Conservation (phyloP, 2,797 vertebrate genomes). For the Pseudotriccus pelzelni region DNA sequence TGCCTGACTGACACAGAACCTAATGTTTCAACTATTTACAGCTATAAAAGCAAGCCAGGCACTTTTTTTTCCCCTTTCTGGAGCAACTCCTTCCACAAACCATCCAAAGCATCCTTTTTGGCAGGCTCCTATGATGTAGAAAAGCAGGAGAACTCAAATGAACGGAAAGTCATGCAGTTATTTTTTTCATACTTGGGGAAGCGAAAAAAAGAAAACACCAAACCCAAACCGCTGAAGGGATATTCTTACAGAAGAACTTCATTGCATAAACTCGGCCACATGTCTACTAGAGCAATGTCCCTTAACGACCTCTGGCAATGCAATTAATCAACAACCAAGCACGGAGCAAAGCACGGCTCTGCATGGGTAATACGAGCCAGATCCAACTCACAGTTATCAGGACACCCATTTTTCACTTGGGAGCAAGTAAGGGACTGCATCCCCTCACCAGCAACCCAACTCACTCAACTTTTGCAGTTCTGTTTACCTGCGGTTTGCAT, state of each 20-base stretch:
- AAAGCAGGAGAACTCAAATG: conserved; percentile 72
- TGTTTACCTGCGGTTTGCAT: conserved; percentile 70
- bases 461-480: neutral
- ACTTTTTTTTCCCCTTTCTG: conserved; percentile 42
- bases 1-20: conserved; percentile 55
- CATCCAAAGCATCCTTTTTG: conserved; percentile 75
- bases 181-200: conserved; percentile 64
- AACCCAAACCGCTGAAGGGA: conserved; percentile 56
- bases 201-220: conserved; percentile 55
- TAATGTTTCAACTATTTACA: conserved; percentile 71
- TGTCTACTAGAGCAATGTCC: conserved; percentile 46
- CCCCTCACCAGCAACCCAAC: neutral
- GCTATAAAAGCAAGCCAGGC: conserved; percentile 59
- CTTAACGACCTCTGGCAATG: conserved; percentile 50
- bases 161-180: conserved; percentile 72
- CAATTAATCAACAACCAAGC: conserved; percentile 18
- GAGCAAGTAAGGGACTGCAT: neutral
- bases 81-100: conserved; percentile 76
- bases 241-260: conserved; percentile 61
- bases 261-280: conserved; percentile 57
- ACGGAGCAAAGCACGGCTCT: neutral
- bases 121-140: conserved; percentile 65
- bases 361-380: neutral
- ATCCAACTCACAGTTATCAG: neutral
- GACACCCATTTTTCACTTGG: neutral